Conservation (phyloP, 2,113 vertebrate genomes). For the Morone saxatilis region DNA sequence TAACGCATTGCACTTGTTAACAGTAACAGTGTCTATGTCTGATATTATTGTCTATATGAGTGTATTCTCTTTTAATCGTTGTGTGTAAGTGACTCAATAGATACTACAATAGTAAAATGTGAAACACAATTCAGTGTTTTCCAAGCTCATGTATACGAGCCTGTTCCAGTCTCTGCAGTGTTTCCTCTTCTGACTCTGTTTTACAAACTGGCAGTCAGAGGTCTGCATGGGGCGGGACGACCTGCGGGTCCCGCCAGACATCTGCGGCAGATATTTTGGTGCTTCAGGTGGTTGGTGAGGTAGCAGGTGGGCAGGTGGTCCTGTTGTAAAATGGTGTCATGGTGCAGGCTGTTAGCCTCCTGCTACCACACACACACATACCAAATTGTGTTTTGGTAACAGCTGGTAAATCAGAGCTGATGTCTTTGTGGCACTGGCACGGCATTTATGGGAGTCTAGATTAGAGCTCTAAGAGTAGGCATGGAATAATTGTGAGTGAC, state of each 20-base stretch:
- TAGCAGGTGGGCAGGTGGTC: constrained; percentile 13
- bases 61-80: neutral
- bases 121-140: constrained; percentile 16
- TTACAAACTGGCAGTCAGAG: neutral
- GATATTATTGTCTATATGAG: neutral
- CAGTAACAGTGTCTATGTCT: neutral
- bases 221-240: neutral
- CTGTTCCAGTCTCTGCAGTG: neutral
- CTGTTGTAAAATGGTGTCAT: constrained; percentile 7
- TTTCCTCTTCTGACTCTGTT: neutral
- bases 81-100: neutral
- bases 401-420: neutral
- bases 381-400: constrained; percentile 8
- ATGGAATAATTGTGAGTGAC: neutral
- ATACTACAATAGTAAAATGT: neutral
- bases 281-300: constrained; percentile 33
- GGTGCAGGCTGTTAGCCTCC: neutral
- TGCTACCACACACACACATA: neutral
- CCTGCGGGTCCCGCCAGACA: constrained; percentile 19
- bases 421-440: neutral
- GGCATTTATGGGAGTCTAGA: neutral
- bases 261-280: constrained; percentile 6
- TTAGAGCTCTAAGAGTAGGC: neutral
- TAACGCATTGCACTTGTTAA: neutral
- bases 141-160: constrained; percentile 9